Base-by-base conservation (phyloP, 2,113 vertebrate genomes). In the Ptyas mucosa region DNA sequence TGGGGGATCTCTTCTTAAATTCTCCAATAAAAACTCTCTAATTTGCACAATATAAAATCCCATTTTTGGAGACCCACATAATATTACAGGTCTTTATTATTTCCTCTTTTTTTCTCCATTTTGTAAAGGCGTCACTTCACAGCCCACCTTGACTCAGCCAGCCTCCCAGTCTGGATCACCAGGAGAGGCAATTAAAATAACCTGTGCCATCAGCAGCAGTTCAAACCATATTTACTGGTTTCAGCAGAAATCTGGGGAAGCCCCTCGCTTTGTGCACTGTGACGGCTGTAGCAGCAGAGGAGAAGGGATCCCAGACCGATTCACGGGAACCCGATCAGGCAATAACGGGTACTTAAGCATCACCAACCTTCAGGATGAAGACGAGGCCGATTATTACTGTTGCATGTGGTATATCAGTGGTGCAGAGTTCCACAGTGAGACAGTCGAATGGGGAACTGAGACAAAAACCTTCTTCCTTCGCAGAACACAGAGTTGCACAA, bases 221-320 rank as follows among this genome's bases (percentile, higher is more conserved):
- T 12, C 20, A 14, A 0, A 21, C 8, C 0, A 0, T 2, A 9
- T 51, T 14, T 2, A 0, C 14, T 90, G 92, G n/a, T 0, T 14
- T 52, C 91, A 92, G 0, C 49, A 87, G 46, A 90, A 0, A 64
- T 3, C 55, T 52, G 55, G 14, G 0, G 43, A 39, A 0, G 5
- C 0, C 11, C 91, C 46, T 64, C 85, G 55, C 46, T 92, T 24
- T 64, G 85, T 92, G 20, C 55, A 92, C 0, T 11, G 6, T 15
- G 46, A 64, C 52, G 7, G 29, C 54, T 2, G n/a, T n/a, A 52
- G 61, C 58, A 49, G 46, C 6, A 64, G 55, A 3, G 57, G 91
- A 46, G 0, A 0, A 88, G 91, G 85, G n/a, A 92, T 92, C 51
- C 58, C 86, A 0, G 23, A 92, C 69, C 91, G 49, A 5, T 92